phyloP scores from a whole-genome alignment of 2,113 vertebrate genomes.

The Hypanus sabinus region DNA sequence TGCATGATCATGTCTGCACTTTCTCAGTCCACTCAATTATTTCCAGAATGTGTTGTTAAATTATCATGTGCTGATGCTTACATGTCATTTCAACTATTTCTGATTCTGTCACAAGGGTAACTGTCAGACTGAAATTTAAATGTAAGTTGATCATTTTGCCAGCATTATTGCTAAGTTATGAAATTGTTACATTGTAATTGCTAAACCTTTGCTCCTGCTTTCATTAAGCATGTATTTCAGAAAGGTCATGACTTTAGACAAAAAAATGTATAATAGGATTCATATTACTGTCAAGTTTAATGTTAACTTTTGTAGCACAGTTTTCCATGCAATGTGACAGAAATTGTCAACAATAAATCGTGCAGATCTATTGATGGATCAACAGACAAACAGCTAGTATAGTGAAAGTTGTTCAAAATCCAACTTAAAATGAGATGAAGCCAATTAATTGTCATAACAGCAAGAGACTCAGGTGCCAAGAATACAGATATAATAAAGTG shows the following conservation, averaged over 20 bases:
- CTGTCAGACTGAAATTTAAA: neutral
- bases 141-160: neutral
- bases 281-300: no score
- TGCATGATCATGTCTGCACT: neutral
- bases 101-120: neutral
- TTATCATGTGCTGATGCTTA: neutral
- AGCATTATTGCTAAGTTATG: neutral
- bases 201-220: neutral
- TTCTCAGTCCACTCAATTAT: neutral
- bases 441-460: no score
- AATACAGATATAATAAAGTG: no score
- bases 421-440: no score
- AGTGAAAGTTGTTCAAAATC: no score
- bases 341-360: no score
- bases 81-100: neutral
- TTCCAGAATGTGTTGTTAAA: neutral
- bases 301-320: no score
- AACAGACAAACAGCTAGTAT: no score
- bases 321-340: no score
- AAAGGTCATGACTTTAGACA: neutral
- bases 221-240: neutral
- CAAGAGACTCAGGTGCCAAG: no score
- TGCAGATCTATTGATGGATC: no score
- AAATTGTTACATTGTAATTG: neutral
- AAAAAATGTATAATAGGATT: neutral